These are phyloP conservation scores for Drosophila nr. fundita DNA, from an alignment of 2,888 invertebrate species.

Conservation along the genomic window DNA sequence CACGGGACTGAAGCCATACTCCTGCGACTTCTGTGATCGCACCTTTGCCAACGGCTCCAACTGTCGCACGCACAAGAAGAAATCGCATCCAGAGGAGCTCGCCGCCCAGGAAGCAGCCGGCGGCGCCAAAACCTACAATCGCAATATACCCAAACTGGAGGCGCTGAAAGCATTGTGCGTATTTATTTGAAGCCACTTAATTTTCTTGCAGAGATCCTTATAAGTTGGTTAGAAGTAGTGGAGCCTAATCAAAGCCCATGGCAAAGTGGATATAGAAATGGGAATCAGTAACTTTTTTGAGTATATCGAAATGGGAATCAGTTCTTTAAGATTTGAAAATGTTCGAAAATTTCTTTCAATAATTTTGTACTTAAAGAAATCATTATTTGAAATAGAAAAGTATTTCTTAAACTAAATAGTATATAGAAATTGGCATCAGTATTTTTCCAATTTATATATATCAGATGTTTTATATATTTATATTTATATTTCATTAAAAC, in stretches of 20 bases:
- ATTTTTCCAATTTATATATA: neutral
- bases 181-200: neutral
- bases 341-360: no score
- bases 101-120: constrained; percentile 84
- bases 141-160: constrained; percentile 84
- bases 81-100: constrained; percentile 83
- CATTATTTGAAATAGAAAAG: no score
- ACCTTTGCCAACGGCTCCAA: constrained; percentile 85
- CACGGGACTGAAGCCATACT: constrained; percentile 84
- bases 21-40: constrained; percentile 85
- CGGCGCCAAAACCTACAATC: constrained; percentile 78
- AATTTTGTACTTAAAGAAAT: no score
- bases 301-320: no score
- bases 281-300: no score
- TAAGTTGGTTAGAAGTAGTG: neutral
- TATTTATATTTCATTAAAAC: neutral
- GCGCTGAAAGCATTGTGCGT: constrained; percentile 83
- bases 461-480: neutral
- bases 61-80: constrained; percentile 85
- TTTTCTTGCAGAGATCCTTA: neutral
- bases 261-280: no score
- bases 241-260: neutral
- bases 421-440: neutral
- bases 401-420: neutral
- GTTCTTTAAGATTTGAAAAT: no score